These are phyloP conservation scores for Melanerpes aurifrons DNA, from an alignment of 2,113 vertebrate species.

Conservation along the genomic window DNA sequence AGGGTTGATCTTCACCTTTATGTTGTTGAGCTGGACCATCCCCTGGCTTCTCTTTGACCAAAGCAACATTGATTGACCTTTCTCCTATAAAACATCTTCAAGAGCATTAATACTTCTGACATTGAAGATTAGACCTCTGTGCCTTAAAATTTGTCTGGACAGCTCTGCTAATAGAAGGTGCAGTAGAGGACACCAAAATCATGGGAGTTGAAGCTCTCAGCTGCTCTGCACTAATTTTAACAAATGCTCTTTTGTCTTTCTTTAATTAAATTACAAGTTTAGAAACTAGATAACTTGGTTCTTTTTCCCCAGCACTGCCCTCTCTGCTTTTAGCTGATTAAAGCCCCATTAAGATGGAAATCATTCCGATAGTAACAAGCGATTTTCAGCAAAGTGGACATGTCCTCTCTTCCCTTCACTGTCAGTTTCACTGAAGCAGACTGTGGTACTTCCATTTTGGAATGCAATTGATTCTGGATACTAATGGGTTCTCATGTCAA, in stretches of 20 bases:
- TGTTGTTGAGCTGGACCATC: neutral
- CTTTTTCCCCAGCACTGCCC: neutral
- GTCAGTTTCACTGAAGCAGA: neutral
- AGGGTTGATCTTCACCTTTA: neutral
- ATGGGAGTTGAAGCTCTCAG: neutral
- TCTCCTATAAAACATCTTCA: neutral
- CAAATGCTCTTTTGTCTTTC: neutral
- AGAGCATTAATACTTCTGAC: neutral
- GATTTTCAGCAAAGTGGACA: neutral
- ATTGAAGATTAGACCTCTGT: neutral
- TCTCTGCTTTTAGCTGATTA: slow-evolving; percentile 34
- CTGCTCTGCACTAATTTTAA: neutral
- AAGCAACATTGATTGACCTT: neutral
- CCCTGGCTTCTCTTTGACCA: neutral
- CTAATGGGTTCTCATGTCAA: neutral
- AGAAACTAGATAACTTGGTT: slow-evolving; percentile 43
- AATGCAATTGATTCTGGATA: neutral
- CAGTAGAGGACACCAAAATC: slow-evolving; percentile 8
- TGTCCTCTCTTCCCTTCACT: neutral
- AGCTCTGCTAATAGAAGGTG: neutral
- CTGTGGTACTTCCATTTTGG: neutral
- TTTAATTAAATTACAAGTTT: slow-evolving; percentile 46
- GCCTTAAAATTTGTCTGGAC: slow-evolving; percentile 26
- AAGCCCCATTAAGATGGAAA: slow-evolving; percentile 25
- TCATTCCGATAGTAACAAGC: neutral